These are phyloP conservation scores for Drosophila hydei DNA, from an alignment of 1,140 invertebrate genomes.

Conservation along the genomic window DNA sequence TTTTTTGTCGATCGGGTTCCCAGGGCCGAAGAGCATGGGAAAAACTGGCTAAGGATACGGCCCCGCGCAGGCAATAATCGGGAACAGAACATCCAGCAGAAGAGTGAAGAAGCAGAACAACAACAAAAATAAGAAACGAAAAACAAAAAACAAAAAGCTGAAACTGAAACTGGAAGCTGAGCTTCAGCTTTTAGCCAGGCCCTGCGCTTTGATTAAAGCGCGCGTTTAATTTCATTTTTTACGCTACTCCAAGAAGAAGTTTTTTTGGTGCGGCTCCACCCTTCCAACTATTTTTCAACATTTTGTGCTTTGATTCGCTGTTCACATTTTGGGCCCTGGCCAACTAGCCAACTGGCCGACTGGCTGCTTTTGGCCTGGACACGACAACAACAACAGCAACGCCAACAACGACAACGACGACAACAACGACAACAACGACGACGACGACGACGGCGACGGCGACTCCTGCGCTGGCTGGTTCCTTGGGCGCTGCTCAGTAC, in stretches of 20 bases:
- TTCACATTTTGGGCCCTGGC: conserved; percentile 42
- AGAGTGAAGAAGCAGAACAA: conserved; percentile 7
- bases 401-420: too few relatives aligned
- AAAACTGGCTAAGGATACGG: conserved; percentile 72
- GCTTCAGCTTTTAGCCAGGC: conserved; percentile 33
- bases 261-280: conserved; percentile 36
- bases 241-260: conserved; percentile 65
- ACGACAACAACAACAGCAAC: not conserved
- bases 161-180: conserved; percentile 44
- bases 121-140: conserved; percentile 24
- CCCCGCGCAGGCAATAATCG: conserved; percentile 23
- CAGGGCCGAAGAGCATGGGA: conserved; percentile 59
- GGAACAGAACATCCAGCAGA: not conserved
- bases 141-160: conserved; percentile 34
- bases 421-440: too few relatives aligned
- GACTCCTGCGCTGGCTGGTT: conserved; percentile 60
- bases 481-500: conserved; percentile 70
- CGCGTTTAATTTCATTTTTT: conserved; percentile 82
- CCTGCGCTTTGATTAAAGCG: conserved; percentile 76
- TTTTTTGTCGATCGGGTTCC: conserved; percentile 37
- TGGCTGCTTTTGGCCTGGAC: conserved; percentile 21
- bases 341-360: conserved; percentile 31
- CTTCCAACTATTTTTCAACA: conserved; percentile 57
- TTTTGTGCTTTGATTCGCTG: conserved; percentile 57
- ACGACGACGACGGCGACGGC: not conserved